These are phyloP conservation scores for Mellivora capensis DNA, from an alignment of 2,113 vertebrate genomes.

Conservation along the genomic window DNA sequence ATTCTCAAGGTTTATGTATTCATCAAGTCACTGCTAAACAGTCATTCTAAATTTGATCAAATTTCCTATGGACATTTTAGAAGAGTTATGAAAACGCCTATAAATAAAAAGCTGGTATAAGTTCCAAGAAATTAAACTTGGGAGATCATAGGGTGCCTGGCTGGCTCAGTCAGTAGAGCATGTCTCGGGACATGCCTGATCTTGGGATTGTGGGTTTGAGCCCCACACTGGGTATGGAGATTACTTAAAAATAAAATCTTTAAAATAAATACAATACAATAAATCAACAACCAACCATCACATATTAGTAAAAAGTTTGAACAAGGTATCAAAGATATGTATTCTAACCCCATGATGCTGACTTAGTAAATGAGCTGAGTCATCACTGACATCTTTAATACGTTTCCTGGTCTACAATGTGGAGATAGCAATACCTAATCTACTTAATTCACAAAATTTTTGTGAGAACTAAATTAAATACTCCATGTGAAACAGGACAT, in stretches of 20 bases:
- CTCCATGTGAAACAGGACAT: not conserved
- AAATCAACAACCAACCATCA: not conserved
- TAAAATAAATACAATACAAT: not conserved
- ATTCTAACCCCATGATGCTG: not conserved
- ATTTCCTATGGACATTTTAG: not conserved
- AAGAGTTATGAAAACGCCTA: not conserved
- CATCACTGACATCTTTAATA: not conserved
- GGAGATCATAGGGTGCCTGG: not conserved
- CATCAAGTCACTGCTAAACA: conserved; percentile 11
- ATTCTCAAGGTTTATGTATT: conserved; percentile 33
- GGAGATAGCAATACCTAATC: not conserved
- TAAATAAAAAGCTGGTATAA: conserved; percentile 1
- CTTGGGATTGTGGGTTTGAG: not conserved
- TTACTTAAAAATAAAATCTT: not conserved
- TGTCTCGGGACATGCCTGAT: too few species aligned
- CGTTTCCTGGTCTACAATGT: not conserved
- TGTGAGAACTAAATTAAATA: conserved; percentile 1
- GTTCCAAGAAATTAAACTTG: conserved; percentile 1
- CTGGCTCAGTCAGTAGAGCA: not conserved
- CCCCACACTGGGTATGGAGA: not conserved
- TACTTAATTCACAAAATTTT: not conserved
- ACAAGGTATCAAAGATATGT: not conserved
- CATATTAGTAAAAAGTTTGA: not conserved
- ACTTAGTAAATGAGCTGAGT: not conserved
- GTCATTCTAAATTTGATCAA: not conserved